Conservation (phyloP, 2,113 vertebrate genomes). For the Orcinus orca region DNA sequence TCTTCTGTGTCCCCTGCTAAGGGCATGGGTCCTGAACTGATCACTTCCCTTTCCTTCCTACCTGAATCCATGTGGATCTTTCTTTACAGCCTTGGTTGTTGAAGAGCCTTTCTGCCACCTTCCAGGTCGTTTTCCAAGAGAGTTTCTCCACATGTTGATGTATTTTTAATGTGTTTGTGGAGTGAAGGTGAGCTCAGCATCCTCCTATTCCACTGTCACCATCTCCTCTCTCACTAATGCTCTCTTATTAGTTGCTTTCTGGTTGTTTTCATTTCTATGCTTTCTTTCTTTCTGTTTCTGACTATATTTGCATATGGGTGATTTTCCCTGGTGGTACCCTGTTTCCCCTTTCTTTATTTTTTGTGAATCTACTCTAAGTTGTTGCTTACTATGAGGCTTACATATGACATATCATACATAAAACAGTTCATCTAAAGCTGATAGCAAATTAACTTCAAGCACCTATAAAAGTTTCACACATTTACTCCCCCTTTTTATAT, state of each 20-base stretch:
- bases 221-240: background rate
- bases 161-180: no score
- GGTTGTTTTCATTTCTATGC: background rate
- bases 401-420: background rate
- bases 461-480: background rate
- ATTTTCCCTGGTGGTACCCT: background rate
- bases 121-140: no score
- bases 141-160: no score
- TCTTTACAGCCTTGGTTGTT: no score
- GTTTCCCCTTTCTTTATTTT: background rate
- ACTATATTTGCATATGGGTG: background rate
- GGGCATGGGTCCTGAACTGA: no score
- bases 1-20: no score
- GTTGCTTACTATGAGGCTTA: background rate
- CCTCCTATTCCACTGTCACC: no score
- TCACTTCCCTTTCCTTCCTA: no score
- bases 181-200: no score
- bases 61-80: no score
- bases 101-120: no score
- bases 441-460: background rate
- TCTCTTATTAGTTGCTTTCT: background rate
- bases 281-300: background rate
- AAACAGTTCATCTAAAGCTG: background rate
- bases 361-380: background rate
- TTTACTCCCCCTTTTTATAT: background rate